Evolutionary conservation across 2,797 vertebrate species (phyloP).

Genomic region (Sphenodon punctatus): DNA sequence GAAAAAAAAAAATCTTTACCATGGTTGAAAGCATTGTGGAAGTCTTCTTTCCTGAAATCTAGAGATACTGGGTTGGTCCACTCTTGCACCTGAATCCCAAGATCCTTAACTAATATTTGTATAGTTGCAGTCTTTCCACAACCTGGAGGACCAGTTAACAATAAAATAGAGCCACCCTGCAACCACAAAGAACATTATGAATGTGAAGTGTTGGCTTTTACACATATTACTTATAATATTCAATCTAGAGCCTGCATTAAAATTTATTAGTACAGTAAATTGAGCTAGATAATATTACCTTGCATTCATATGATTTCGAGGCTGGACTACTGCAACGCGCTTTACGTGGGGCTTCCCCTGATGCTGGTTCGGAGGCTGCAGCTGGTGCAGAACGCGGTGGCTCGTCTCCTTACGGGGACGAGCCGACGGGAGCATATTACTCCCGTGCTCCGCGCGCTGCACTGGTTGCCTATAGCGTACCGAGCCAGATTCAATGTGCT

Average conservation of each 20-base stretch:
- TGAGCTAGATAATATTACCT: too few relatives aligned
- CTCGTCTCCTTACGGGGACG: too few relatives aligned
- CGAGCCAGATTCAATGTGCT: too few relatives aligned
- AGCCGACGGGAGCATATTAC: too few relatives aligned
- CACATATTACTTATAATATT: background rate
- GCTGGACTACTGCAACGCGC: too few relatives aligned
- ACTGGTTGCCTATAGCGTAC: too few relatives aligned
- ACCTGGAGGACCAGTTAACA: conserved; percentile 91
- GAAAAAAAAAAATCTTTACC: conserved; percentile 71
- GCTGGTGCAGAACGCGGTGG: too few relatives aligned
- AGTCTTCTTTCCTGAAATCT: conserved; percentile 78
- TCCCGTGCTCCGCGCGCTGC: too few relatives aligned
- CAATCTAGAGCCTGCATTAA: background rate
- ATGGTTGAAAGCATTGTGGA: conserved; percentile 71
- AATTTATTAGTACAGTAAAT: background rate
- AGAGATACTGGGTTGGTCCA: conserved; percentile 88
- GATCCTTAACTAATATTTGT: conserved; percentile 82
- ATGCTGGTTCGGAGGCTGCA: too few relatives aligned
- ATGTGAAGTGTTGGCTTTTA: background rate
- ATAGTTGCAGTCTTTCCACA: conserved; percentile 93
- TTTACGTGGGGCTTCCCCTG: too few relatives aligned
- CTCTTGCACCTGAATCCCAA: conserved; percentile 86
- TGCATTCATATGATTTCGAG: too few relatives aligned
- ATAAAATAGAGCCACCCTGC: conserved; percentile 84
- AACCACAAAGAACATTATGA: too few relatives aligned